A percentile compares a stretch with the other conserved stretches of the same genome.
Conservation (phyloP, 2,113 vertebrate genomes). For the Sinocyclocheilus maitianheensis region DNA sequence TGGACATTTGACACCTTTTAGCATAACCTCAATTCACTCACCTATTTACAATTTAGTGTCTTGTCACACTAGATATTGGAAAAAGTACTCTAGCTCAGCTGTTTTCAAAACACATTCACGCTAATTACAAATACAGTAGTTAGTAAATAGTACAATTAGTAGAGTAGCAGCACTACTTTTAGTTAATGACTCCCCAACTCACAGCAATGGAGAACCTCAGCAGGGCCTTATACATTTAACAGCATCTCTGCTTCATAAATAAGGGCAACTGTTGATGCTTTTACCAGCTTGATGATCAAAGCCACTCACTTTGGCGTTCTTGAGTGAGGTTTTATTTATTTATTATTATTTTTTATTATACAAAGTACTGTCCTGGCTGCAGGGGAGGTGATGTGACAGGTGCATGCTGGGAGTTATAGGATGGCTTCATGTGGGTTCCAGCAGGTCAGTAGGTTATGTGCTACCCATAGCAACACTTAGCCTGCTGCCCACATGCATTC, state of each 20-base stretch:
- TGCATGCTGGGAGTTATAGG: background rate
- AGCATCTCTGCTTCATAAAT: conserved; percentile 20
- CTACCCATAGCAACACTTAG: conserved; percentile 43
- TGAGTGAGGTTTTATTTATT: background rate
- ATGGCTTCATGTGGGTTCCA: conserved; percentile 20
- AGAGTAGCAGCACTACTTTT: background rate
- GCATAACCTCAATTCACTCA: background rate
- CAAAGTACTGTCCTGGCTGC: background rate
- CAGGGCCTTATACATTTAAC: conserved; percentile 13
- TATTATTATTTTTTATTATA: no score
- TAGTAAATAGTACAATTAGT: background rate
- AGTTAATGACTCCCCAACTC: background rate
- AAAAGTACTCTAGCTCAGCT: background rate
- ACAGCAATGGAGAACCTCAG: background rate
- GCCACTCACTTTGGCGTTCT: background rate
- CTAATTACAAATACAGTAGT: background rate
- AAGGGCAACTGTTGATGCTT: background rate
- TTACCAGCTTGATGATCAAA: conserved; percentile 18
- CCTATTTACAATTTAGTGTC: background rate
- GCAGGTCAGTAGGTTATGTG: conserved; percentile 30
- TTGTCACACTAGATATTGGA: background rate
- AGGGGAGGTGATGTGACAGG: background rate
- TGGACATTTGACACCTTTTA: background rate
- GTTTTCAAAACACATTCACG: conserved; percentile 1
- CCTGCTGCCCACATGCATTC: conserved; percentile 46